Percentiles rank a stretch among this genome's conserved stretches.
These are phyloP conservation scores for Macrosoma leucophasiata DNA, from an alignment of 2,888 invertebrate species.

Conservation along the genomic window DNA sequence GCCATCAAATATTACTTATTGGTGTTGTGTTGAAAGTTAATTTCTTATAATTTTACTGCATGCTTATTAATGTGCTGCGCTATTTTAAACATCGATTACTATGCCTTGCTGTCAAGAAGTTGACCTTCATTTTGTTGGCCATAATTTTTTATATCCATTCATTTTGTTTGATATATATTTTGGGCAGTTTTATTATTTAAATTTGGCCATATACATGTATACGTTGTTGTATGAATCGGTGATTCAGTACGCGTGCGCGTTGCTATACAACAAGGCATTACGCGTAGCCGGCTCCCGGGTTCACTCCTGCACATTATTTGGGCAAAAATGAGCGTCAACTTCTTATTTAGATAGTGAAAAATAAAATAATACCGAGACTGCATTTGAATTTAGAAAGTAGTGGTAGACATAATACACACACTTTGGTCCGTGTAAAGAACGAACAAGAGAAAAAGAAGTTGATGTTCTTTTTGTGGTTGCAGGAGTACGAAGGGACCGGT, in stretches of 20 bases:
- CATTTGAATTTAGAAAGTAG: conserved; percentile 74
- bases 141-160: conserved; percentile 83
- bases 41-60: conserved; percentile 55
- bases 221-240: conserved; percentile 54
- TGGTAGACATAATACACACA: conserved; percentile 70
- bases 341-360: conserved; percentile 77
- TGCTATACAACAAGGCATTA: conserved; percentile 66
- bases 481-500: conserved; percentile 89
- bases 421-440: conserved; percentile 56
- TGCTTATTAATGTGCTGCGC: conserved; percentile 72
- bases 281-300: conserved; percentile 66
- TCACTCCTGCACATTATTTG: conserved; percentile 76
- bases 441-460: conserved; percentile 86
- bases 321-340: conserved; percentile 94
- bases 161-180: conserved; percentile 72
- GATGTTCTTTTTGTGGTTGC: conserved; percentile 92
- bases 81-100: conserved; percentile 66
- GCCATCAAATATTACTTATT: no score
- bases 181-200: conserved; percentile 63
- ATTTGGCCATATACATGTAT: conserved; percentile 66
- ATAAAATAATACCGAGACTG: conserved; percentile 59
- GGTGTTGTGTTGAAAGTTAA: conserved; percentile 40
- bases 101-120: conserved; percentile 90
- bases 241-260: conserved; percentile 62
- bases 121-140: conserved; percentile 96